Evolutionary conservation across 2,797 vertebrate genomes (phyloP).

Genomic region (Lepilemur septentrionalis): DNA sequence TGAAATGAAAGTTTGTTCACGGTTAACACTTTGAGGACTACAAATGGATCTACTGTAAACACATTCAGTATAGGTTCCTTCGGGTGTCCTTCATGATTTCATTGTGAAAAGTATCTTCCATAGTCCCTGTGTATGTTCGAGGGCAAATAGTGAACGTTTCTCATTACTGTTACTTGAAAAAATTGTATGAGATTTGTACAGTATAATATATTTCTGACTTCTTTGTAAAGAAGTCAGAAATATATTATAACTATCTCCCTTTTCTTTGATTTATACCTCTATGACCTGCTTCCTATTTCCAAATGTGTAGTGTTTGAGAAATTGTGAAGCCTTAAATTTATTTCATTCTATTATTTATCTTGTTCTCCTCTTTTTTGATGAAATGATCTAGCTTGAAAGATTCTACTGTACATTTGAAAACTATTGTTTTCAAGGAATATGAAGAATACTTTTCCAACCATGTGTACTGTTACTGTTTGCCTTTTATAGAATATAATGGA

Average conservation of each 20-base stretch:
- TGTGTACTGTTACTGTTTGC: not conserved
- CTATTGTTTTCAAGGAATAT: not conserved
- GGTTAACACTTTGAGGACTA: not conserved
- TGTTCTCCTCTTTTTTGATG: not conserved
- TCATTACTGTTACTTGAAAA: not conserved
- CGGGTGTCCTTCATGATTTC: not conserved
- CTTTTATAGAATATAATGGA: not conserved
- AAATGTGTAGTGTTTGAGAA: not conserved
- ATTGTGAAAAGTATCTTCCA: not conserved
- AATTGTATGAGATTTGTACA: not conserved
- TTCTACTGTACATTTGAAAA: constrained; percentile 10
- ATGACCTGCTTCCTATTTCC: not conserved
- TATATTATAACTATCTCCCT: not conserved
- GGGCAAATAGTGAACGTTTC: not conserved
- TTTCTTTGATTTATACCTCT: constrained; percentile 7
- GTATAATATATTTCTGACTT: too few species aligned
- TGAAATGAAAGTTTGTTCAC: not conserved
- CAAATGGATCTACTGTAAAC: not conserved
- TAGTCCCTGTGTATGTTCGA: not conserved
- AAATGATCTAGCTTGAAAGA: constrained; percentile 10
- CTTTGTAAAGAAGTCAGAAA: not conserved
- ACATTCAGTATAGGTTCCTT: not conserved
- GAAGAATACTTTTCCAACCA: not conserved
- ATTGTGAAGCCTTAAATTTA: not conserved
- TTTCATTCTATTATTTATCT: constrained; percentile 2